Evolutionary conservation across 2,888 invertebrate species (phyloP), one percentile per base, ranked within the genome.

Genomic region (Acrobasis repandana): DNA sequence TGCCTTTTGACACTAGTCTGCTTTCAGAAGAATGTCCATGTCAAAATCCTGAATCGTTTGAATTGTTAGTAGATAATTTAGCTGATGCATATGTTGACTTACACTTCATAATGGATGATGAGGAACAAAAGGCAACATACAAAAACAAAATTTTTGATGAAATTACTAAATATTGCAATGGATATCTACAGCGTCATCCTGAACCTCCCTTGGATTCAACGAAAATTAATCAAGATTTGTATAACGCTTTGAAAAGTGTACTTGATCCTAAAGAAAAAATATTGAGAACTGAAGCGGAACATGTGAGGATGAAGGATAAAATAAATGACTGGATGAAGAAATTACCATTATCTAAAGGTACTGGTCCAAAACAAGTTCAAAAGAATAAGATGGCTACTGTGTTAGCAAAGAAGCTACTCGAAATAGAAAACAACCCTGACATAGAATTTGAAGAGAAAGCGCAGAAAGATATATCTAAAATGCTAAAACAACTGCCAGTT

Each of bases 81-180:
- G 82, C 79, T 14, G 85, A 88, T 58, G 83, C 85, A 14, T 88
- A 80, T 64, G 77, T 88, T 11, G 79, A 79, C 59, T 70, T 88
- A 56, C 73, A 80, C 64, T 82, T 75, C 65, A 62, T 74, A 2
- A 72, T 74, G 9, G 65, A 68, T 1, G 67, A 80, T 56, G 65
- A 72, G 33, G 65, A 72, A 20, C 61, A 71, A 51, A 77, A 67
- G 67, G 63, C 66, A 2, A 75, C 70, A 65, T 77, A 76, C 10
- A 82, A 74, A 64, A 65, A 62, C 5, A 82, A 78, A 69, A 78
- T 88, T 28, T 64, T 62, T 0, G 64, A 77, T 33, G 78, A 76
- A 70, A 70, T 88, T 0, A 67, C 68, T 46, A 72, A 72, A 64
- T 88, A 86, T 65, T 82, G 82, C 63, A 68, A 76, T 52, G 70